Conservation (phyloP, 2,797 vertebrate species). For the Rallus crepitans region DNA sequence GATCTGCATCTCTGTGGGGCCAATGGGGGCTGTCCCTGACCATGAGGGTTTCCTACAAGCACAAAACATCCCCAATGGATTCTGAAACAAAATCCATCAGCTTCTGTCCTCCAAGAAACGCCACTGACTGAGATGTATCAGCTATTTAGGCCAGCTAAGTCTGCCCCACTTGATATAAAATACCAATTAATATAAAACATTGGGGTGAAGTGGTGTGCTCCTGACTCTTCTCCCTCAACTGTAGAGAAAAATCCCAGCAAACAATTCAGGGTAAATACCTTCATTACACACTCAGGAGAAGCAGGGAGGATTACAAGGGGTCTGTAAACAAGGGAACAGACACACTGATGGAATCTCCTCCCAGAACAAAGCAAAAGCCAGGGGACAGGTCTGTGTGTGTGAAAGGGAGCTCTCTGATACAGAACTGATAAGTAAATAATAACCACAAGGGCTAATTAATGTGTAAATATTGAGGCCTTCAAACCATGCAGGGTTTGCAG, state of each 20-base stretch:
- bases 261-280: conserved; percentile 54
- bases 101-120: not conserved
- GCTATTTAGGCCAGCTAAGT: not conserved
- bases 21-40: not conserved
- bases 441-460: not conserved
- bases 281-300: conserved; percentile 51
- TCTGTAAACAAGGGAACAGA: conserved; percentile 34
- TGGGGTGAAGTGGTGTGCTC: not conserved
- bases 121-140: not conserved
- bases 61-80: not conserved
- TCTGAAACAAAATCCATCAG: not conserved
- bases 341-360: not conserved
- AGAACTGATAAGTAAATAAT: not conserved
- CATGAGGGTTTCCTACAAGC: not conserved
- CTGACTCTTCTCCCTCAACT: not conserved
- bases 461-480: not conserved
- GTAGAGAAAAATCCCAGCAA: conserved; percentile 34
- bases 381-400: not conserved
- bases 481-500: not conserved
- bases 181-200: not conserved
- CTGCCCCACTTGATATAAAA: not conserved
- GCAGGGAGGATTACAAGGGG: conserved; percentile 6
- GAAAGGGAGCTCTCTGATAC: not conserved
- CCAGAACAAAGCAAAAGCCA: not conserved
- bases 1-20: not conserved